Evolutionary conservation across 2,113 vertebrate genomes (phyloP).

Genomic region (Seriola aureovittata): DNA sequence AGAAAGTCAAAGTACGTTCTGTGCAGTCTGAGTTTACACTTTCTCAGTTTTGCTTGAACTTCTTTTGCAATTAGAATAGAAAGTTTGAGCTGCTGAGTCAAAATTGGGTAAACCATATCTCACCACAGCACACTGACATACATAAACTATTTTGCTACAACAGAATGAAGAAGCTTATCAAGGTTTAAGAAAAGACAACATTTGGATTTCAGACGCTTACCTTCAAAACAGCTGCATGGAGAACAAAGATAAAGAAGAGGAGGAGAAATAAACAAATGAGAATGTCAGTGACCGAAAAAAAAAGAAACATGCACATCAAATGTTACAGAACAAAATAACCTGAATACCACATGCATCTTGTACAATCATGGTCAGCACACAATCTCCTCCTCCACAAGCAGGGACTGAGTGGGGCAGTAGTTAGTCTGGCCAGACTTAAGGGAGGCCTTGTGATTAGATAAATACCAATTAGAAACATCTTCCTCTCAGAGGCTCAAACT

Average conservation of each 20-base stretch:
- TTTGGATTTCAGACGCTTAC: conserved; percentile 75
- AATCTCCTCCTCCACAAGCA: conserved; percentile 26
- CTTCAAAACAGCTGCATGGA: conserved; percentile 81
- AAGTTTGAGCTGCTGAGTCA: conserved; percentile 38
- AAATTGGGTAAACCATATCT: conserved; percentile 60
- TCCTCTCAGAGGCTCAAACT: conserved; percentile 61
- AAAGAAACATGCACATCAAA: conserved; percentile 26
- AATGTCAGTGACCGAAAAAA: conserved; percentile 38
- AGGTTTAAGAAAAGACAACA: conserved; percentile 32
- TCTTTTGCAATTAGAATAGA: conserved; percentile 36
- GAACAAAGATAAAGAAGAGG: conserved; percentile 36
- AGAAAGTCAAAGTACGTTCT: conserved; percentile 28
- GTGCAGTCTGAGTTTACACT: conserved; percentile 34
- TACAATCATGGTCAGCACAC: conserved; percentile 36
- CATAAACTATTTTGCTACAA: conserved; percentile 28
- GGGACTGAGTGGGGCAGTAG: conserved; percentile 16
- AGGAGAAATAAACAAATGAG: conserved; percentile 62
- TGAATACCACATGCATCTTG: conserved; percentile 37
- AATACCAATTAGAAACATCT: conserved; percentile 71
- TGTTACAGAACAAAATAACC: conserved; percentile 33
- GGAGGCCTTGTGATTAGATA: conserved; percentile 75
- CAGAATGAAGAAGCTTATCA: conserved; percentile 34
- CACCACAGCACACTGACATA: conserved; percentile 49
- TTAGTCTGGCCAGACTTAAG: conserved; percentile 57
- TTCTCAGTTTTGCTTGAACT: conserved; percentile 20